A percentile compares a stretch with the other conserved stretches of the same genome.
Evolutionary conservation across 2,888 invertebrate species (phyloP).

Genomic region (Meloe dianella): DNA sequence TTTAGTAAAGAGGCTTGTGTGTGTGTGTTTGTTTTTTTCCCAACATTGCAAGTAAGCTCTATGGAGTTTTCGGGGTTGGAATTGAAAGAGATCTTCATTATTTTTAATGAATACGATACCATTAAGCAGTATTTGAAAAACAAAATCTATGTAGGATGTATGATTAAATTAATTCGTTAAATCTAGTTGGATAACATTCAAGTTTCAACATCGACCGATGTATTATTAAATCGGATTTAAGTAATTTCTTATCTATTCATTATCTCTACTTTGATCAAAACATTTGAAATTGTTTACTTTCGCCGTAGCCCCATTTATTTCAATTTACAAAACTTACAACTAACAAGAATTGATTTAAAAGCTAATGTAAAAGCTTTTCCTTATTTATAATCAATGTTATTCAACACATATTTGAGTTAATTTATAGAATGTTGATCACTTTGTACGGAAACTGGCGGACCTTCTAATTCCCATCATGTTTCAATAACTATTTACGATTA

Average conservation of each 20-base stretch:
- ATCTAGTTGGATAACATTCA: background rate
- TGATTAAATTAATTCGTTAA: constrained; percentile 1
- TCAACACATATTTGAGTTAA: too few relatives aligned
- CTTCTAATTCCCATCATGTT: background rate
- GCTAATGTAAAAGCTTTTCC: background rate
- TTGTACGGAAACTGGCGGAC: background rate
- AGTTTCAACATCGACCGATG: background rate
- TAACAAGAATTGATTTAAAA: background rate
- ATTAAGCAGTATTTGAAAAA: background rate
- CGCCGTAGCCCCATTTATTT: background rate
- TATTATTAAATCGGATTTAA: too few relatives aligned
- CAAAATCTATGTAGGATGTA: background rate
- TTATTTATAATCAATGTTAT: background rate
- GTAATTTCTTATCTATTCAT: background rate
- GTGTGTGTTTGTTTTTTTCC: background rate
- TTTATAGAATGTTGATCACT: too few relatives aligned
- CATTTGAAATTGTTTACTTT: background rate
- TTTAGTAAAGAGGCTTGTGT: background rate
- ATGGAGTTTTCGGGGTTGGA: background rate
- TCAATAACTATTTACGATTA: background rate
- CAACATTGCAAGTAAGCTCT: background rate
- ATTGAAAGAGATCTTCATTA: constrained; percentile 3
- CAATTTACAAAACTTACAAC: background rate
- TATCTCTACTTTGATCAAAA: background rate
- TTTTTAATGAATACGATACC: constrained; percentile 3